A percentile compares a stretch with the other conserved stretches of the same genome.
Evolutionary conservation across 2,113 vertebrate genomes (phyloP).

Genomic region (Motacilla tschutschensis): DNA sequence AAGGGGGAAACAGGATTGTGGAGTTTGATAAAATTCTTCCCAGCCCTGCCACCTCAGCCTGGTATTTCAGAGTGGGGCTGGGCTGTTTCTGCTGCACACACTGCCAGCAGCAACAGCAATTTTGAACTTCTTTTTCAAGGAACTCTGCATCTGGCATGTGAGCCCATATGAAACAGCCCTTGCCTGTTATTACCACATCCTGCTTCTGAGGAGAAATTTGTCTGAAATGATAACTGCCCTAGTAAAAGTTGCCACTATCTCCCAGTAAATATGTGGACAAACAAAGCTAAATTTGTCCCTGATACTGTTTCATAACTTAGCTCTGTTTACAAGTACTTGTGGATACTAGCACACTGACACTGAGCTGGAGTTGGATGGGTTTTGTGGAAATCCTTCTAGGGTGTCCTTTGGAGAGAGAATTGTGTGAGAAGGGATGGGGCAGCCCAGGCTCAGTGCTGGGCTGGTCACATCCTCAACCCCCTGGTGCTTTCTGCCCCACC

Average conservation of each 20-base stretch:
- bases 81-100: not conserved
- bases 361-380: not conserved
- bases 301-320: not conserved
- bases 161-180: not conserved
- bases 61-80: not conserved
- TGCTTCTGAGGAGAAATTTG: not conserved
- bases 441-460: not conserved
- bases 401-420: not conserved
- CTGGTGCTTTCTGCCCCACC: fast-evolving
- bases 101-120: not conserved
- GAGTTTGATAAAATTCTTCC: not conserved
- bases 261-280: not conserved
- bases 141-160: not conserved
- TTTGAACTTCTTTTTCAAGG: not conserved
- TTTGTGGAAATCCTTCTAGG: not conserved
- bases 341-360: not conserved
- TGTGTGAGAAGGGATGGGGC: not conserved
- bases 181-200: not conserved
- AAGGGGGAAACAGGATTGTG: not conserved
- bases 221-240: not conserved
- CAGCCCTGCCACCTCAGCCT: not conserved
- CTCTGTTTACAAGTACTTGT: not conserved
- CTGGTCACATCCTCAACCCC: not conserved
- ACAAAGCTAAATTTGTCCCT: not conserved
- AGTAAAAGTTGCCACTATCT: not conserved